Evolutionary conservation across 2,888 invertebrate genomes (phyloP), one percentile per base, ranked within the genome.

Genomic region (Mermis nigrescens): DNA sequence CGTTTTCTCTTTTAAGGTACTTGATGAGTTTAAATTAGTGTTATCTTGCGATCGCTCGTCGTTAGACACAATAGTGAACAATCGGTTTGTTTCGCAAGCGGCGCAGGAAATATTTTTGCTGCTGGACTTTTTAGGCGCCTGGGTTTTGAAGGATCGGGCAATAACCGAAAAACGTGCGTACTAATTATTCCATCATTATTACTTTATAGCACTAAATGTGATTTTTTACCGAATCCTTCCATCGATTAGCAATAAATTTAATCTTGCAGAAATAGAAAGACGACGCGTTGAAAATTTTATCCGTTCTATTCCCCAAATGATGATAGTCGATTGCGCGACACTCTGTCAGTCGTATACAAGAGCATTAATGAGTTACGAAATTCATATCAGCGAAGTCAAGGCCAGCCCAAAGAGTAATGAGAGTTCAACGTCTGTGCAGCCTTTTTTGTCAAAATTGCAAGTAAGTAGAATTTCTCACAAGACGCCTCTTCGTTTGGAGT

Each of bases 291-390:
- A 55, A 22, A n/a, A 32, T 2, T 32, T 55, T 12, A 7, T 55
- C 32, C 3, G 12, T 4, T 12, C 7, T 22, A 55, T 55, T 55
- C 26, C 55, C n/a, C 4, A n/a, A 7, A 19, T 7, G 7, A 31
- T 4, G 32, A 22, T 55, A 3, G 4, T 26, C 4, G 22, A 22
- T 7, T 12, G 29, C 15, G 57, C 57, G 12, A 3, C 28, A 19
- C 22, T 22, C 4, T 46, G 27, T 28, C 46, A 57, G 46, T 22
- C 32, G n/a, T 57, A 46, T 57, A 22, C 46, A 3, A 22, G 57
- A 3, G 57, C 46, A 26, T 28, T 57, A n/a, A 46, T 57, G 28
- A 4, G 46, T 28, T 38, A 46, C 46, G 57, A 57, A 31, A 12
- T 32, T 7, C 26, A 31, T 12, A 31, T 55, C 3, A 55, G 27